Percentiles rank a stretch among this genome's conserved stretches.
Conservation (phyloP, 92 coral and sea anemone species). For the Muricea muricata region DNA sequence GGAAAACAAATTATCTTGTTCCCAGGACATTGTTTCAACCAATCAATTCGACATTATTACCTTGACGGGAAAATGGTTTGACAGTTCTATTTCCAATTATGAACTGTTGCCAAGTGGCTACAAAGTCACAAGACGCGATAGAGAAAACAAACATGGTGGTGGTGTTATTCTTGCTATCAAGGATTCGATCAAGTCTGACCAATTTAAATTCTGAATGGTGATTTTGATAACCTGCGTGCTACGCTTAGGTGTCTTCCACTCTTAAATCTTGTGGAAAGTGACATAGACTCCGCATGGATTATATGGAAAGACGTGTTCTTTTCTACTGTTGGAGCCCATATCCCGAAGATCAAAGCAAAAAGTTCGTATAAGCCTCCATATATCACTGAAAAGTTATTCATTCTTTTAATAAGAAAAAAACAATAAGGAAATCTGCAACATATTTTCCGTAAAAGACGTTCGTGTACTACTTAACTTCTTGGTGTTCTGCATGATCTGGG, state of each 20-base stretch:
- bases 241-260: no score
- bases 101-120: no score
- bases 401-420: constrained; percentile 32
- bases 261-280: constrained; percentile 11
- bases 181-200: not conserved
- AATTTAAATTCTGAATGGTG: not conserved
- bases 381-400: constrained; percentile 22
- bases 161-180: no score
- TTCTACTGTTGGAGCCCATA: not conserved
- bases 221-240: constrained; percentile 10
- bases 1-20: no score
- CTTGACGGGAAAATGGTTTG: no score
- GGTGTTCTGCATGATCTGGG: not conserved
- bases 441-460: not conserved
- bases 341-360: constrained; percentile 23
- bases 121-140: no score
- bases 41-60: no score
- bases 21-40: no score
- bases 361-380: constrained; percentile 19
- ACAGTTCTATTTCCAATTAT: no score
- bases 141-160: no score
- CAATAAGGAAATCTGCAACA: constrained; percentile 28
- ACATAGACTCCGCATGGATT: constrained; percentile 30
- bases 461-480: not conserved
- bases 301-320: constrained; percentile 38